Conservation (phyloP, 2,888 invertebrate genomes). For the Yponomeuta malinellus region DNA sequence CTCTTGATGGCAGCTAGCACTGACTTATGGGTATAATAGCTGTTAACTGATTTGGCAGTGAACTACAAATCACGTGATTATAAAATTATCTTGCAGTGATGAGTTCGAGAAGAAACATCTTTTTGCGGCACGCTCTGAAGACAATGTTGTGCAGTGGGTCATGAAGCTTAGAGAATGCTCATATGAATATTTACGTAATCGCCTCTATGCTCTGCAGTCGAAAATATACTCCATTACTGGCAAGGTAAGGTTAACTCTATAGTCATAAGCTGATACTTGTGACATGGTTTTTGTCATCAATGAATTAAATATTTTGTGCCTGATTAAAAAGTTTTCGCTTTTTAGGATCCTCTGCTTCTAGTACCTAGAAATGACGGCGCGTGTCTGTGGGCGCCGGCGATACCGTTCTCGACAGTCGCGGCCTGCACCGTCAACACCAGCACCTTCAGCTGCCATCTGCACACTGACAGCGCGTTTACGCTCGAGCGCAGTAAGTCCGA, state of each 20-base stretch:
- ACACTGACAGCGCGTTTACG: conserved; percentile 57
- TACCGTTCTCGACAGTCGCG: conserved; percentile 60
- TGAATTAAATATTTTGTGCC: too few species aligned
- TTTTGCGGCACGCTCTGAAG: conserved; percentile 82
- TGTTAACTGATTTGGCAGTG: neutral
- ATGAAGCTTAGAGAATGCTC: conserved; percentile 79
- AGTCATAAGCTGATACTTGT: neutral
- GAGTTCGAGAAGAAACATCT: conserved; percentile 82
- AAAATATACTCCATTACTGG: conserved; percentile 81
- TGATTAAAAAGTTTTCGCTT: conserved; percentile 13
- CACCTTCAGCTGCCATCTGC: conserved; percentile 66
- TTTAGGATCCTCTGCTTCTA: conserved; percentile 75
- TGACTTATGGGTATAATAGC: too few species aligned
- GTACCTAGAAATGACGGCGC: conserved; percentile 78
- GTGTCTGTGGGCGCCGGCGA: conserved; percentile 63
- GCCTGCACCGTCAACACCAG: conserved; percentile 58
- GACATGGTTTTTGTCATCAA: too few species aligned
- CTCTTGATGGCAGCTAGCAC: too few species aligned
- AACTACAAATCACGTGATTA: neutral
- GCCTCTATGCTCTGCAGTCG: conserved; percentile 78
- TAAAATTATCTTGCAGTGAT: conserved; percentile 40
- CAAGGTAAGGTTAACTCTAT: conserved; percentile 53
- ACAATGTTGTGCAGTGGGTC: conserved; percentile 83
- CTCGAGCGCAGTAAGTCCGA: conserved; percentile 67
- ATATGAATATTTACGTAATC: conserved; percentile 82